Evolutionary conservation across 2,888 invertebrate genomes (phyloP).

Genomic region (Mimachlamys varia): DNA sequence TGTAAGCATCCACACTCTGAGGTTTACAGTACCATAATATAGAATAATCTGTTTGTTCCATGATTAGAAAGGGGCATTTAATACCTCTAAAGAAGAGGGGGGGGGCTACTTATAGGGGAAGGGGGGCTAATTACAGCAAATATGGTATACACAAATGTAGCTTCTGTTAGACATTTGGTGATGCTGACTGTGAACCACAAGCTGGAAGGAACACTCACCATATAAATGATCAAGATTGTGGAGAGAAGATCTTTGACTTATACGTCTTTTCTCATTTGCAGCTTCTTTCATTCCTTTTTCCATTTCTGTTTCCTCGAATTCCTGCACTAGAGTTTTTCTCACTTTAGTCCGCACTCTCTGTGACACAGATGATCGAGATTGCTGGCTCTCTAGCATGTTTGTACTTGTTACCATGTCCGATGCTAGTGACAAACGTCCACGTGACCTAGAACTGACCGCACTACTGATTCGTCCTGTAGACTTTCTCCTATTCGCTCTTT

Average conservation of each 20-base stretch:
- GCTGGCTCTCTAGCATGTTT: constrained; percentile 23
- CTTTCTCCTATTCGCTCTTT: constrained; percentile 37
- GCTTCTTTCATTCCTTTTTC: constrained; percentile 63
- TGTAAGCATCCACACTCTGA: too few species aligned
- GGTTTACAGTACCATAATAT: too few species aligned
- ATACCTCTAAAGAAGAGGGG: too few species aligned
- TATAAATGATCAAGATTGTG: constrained; percentile 58
- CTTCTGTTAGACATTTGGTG: background rate
- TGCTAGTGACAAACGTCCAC: constrained; percentile 25
- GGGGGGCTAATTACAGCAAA: too few species aligned
- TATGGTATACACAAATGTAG: too few species aligned
- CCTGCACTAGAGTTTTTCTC: constrained; percentile 52
- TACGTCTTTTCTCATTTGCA: constrained; percentile 38
- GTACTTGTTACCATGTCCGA: constrained; percentile 31
- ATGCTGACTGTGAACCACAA: background rate
- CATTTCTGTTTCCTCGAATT: constrained; percentile 48
- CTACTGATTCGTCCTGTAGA: background rate
- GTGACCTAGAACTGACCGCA: constrained; percentile 16
- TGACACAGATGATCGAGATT: constrained; percentile 34
- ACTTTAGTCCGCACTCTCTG: constrained; percentile 46
- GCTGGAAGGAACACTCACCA: constrained; percentile 54
- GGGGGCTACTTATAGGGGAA: too few species aligned
- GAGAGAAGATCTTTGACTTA: constrained; percentile 33
- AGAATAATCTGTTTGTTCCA: too few species aligned
- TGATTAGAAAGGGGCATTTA: too few species aligned